These are phyloP conservation scores for Zosterops japonicus DNA, from an alignment of 2,113 vertebrate species.

Conservation along the genomic window DNA sequence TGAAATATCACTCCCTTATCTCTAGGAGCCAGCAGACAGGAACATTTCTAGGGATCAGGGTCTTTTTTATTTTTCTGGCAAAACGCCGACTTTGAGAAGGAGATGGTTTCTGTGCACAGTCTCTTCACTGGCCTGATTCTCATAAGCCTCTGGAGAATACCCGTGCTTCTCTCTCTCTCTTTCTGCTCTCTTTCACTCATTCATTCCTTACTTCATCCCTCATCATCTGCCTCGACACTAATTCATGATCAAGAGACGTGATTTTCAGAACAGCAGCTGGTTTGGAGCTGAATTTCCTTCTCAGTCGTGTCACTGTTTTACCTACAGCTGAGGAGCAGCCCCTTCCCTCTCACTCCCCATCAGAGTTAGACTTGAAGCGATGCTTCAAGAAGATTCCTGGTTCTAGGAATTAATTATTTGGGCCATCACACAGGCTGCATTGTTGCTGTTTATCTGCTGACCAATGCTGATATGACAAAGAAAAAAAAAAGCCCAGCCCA, in stretches of 20 bases:
- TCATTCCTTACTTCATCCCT: conserved; percentile 2
- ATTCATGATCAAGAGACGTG: conserved; percentile 17
- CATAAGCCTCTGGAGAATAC: conserved; percentile 3
- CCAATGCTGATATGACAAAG: conserved; percentile 24
- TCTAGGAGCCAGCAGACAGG: conserved; percentile 76
- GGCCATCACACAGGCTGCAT: neutral
- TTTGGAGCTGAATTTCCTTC: neutral
- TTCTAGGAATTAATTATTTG: conserved; percentile 46
- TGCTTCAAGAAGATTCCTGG: conserved; percentile 22
- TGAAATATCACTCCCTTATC: conserved; percentile 86
- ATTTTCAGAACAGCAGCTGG: neutral
- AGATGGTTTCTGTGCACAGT: conserved; percentile 10
- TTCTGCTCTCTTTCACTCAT: neutral
- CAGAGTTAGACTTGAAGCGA: neutral
- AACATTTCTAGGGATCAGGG: conserved; percentile 71
- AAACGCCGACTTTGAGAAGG: conserved; percentile 59
- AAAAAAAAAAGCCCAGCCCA: neutral
- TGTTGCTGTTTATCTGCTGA: conserved; percentile 56
- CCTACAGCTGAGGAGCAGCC: neutral
- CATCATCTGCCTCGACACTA: conserved; percentile 32
- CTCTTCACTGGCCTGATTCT: neutral
- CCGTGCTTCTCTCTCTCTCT: neutral
- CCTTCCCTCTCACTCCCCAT: neutral
- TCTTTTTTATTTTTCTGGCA: conserved; percentile 58
- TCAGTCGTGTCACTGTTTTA: neutral